Base-by-base conservation (phyloP, 2,888 invertebrate genomes). In the Papilio gigon region DNA sequence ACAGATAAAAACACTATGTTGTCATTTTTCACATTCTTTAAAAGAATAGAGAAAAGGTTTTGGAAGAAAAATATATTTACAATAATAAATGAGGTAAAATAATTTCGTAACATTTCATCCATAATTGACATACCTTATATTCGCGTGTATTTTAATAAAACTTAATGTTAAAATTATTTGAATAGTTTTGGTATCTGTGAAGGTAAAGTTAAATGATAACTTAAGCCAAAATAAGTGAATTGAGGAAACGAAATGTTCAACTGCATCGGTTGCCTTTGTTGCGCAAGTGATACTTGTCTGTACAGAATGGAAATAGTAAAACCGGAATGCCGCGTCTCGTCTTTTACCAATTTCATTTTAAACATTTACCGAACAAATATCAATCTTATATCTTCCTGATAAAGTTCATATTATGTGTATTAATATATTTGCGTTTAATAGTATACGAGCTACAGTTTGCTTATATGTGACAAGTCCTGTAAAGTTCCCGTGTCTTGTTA, bases 401-500 rank as follows among this genome's bases (percentile, higher is more conserved):
- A 83, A 76, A 71, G 74, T 71, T 70, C 63, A 65, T 33, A 61
- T 30, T 67, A 33, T 53, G 6, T 58, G 72, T n/a, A 42, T 40
- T 37, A 47, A 70, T 71, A 73, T 67, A 70, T 73, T 72, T 74
- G 71, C 70, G 67, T 71, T 78, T 77, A 79, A 78, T 83, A 75
- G 76, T 76, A 81, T 80, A 82, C 78, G 79, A 74, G 77, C 75
- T 73, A 71, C 76, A 80, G 78, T 79, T 83, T 78, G 70, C 75
- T 76, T 80, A 84, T 85, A 87, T 87, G 85, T 88, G 85, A 84
- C 81, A 82, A 78, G 82, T 84, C 80, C 79, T 73, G 82, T 79
- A 83, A 87, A 88, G 84, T 87, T 88, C 80, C 76, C 80, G 78
- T 78, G 85, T 88, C 87, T 87, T 88, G 87, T 87, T 86, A 80